phyloP scores from a whole-genome alignment of 2,797 vertebrate genomes.

The Mionectes olivaceus region DNA sequence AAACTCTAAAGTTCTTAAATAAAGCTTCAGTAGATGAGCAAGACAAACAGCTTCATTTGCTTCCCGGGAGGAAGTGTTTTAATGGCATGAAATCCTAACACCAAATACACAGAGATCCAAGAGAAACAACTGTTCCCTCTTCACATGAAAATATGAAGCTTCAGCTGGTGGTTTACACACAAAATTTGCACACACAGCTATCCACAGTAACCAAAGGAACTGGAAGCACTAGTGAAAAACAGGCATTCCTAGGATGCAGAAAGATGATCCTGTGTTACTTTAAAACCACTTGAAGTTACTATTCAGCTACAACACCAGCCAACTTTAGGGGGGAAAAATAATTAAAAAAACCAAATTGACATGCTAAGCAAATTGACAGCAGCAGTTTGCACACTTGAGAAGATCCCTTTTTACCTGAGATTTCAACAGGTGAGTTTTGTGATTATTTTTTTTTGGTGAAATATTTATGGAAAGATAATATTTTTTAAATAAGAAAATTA shows the following conservation, averaged over 20 bases:
- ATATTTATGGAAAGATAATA: background rate
- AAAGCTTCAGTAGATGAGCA: background rate
- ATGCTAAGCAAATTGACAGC: background rate
- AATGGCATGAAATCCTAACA: background rate
- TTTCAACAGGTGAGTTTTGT: background rate
- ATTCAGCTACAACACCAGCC: background rate
- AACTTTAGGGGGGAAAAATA: background rate
- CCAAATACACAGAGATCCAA: background rate
- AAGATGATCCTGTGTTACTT: background rate
- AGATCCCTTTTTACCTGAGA: background rate
- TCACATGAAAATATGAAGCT: background rate
- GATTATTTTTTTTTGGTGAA: background rate
- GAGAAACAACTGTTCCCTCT: background rate
- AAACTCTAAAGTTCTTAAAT: background rate
- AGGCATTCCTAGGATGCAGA: background rate
- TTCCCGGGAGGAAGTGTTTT: background rate
- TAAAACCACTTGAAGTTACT: background rate
- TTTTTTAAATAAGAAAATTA: background rate
- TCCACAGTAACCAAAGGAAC: background rate
- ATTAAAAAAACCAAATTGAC: rapidly evolving
- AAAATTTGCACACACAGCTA: background rate
- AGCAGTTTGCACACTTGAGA: background rate
- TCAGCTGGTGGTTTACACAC: background rate
- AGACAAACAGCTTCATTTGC: background rate
- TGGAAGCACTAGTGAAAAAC: background rate